Evolutionary conservation across 2,113 vertebrate genomes (phyloP), one percentile per base, ranked within the genome.

Genomic region (Malurus melanocephalus): DNA sequence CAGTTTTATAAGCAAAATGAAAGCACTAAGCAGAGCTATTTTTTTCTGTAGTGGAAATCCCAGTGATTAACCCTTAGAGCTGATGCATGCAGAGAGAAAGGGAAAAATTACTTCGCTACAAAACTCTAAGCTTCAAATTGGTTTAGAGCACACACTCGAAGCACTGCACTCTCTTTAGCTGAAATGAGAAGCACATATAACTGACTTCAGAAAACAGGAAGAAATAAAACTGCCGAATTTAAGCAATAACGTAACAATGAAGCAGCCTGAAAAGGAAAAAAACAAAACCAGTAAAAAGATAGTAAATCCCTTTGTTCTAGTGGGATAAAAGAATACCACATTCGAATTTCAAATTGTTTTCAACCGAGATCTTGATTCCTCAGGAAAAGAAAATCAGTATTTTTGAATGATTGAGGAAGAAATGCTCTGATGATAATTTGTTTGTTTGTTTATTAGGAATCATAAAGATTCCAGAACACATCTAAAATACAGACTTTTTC

Each of bases 271-370:
- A 94, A 89, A 90, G 79, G 76, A 73, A 89, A 90, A 90, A 94
- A 88, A 80, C 77, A 94, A 66, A 77, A 81, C 38, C 91, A 95
- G 81, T 87, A 69, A 85, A 85, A 83, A 92, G 92, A 87, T 60
- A 90, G 60, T 93, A 96, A 96, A 96, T 96, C 94, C 96, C 96
- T 96, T 95, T 96, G 94, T 88, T 94, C 75, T 89, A 90, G 87
- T 92, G 88, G 69, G 35, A 89, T 56, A 62, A 66, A 66, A 85
- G 71, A 87, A 22, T 45, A 68, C 40, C 24, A n/a, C 27, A 59
- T 62, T 93, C 59, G 35, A 73, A 79, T 93, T 93, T 87, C 30
- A 79, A 87, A 82, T 72, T 67, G n/a, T 59, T 90, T 95, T 82
- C 68, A 83, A 6, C 52, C 64, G 64, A 86, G 75, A 74, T 72